These are phyloP conservation scores for Troilus luridus DNA, from an alignment of 2,888 invertebrate genomes.

Conservation along the genomic window DNA sequence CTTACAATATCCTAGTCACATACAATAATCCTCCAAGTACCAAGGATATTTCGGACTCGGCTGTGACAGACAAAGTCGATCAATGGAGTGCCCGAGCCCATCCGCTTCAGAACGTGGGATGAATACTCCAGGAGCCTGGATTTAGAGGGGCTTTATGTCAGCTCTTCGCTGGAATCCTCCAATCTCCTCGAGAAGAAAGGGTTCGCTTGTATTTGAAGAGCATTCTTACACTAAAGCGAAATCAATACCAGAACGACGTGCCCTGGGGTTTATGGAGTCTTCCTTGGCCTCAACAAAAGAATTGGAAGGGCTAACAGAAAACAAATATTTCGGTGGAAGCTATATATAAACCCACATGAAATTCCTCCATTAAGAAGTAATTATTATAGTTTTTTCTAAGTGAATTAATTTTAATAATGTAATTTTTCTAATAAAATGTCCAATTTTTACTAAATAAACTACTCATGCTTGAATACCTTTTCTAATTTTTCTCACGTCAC, in stretches of 20 bases:
- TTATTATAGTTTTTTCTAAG: too few relatives aligned
- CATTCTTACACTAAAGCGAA: conserved; percentile 41
- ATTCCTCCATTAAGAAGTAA: too few relatives aligned
- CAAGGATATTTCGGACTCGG: not conserved
- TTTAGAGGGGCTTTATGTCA: conserved; percentile 37
- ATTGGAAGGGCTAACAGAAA: not conserved
- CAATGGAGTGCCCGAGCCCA: not conserved
- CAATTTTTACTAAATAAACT: too few relatives aligned
- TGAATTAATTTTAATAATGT: too few relatives aligned
- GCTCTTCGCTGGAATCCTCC: conserved; percentile 39
- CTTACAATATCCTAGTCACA: not conserved
- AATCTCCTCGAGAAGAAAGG: conserved; percentile 31
- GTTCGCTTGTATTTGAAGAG: conserved; percentile 35
- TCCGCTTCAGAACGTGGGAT: conserved; percentile 40
- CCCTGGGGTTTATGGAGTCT: not conserved
- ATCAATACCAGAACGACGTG: conserved; percentile 35
- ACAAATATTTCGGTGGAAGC: not conserved
- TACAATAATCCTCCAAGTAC: not conserved
- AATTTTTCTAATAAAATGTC: too few relatives aligned
- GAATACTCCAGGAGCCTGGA: conserved; percentile 21
- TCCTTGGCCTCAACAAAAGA: not conserved
- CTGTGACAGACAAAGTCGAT: conserved; percentile 11
- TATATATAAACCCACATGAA: not conserved
- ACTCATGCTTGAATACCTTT: too few relatives aligned
- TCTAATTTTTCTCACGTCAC: too few relatives aligned